Evolutionary conservation across 1,140 invertebrate species (phyloP).

Genomic region (Ylistrum balloti): DNA sequence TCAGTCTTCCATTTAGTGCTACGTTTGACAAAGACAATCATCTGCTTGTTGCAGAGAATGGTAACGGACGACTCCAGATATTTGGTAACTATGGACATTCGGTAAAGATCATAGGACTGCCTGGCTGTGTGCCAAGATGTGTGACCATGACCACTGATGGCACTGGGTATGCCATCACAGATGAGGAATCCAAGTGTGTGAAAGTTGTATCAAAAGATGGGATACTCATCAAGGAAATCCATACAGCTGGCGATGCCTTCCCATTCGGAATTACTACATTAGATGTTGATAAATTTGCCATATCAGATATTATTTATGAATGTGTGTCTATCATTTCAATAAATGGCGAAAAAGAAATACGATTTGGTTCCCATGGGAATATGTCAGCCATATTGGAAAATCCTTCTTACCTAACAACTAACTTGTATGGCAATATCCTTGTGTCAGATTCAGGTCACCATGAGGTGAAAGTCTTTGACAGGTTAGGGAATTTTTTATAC

Average conservation of each 20-base stretch:
- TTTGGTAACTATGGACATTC: constrained; percentile 55
- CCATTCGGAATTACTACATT: constrained; percentile 63
- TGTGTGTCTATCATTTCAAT: constrained; percentile 54
- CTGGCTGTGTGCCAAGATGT: constrained; percentile 58
- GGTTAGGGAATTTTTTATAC: constrained; percentile 61
- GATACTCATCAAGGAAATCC: constrained; percentile 4
- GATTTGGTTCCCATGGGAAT: constrained; percentile 95
- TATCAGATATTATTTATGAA: constrained; percentile 68
- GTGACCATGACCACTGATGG: constrained; percentile 48
- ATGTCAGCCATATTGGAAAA: constrained; percentile 86
- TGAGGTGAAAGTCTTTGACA: constrained; percentile 83
- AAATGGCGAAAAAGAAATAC: constrained; percentile 51
- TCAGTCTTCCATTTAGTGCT: constrained; percentile 65
- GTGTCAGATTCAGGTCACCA: constrained; percentile 86
- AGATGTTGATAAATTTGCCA: constrained; percentile 52
- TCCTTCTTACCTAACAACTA: constrained; percentile 78
- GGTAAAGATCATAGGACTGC: constrained; percentile 44
- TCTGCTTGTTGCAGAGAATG: constrained; percentile 64
- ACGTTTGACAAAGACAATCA: constrained; percentile 54
- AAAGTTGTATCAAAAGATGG: constrained; percentile 48
- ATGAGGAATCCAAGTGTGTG: constrained; percentile 62
- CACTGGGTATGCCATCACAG: constrained; percentile 55
- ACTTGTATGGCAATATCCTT: constrained; percentile 82
- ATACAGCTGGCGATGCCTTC: constrained; percentile 49
- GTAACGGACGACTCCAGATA: constrained; percentile 58